phyloP scores from a whole-genome alignment of 2,797 vertebrate genomes.

The Oreochromis mossambicus region DNA sequence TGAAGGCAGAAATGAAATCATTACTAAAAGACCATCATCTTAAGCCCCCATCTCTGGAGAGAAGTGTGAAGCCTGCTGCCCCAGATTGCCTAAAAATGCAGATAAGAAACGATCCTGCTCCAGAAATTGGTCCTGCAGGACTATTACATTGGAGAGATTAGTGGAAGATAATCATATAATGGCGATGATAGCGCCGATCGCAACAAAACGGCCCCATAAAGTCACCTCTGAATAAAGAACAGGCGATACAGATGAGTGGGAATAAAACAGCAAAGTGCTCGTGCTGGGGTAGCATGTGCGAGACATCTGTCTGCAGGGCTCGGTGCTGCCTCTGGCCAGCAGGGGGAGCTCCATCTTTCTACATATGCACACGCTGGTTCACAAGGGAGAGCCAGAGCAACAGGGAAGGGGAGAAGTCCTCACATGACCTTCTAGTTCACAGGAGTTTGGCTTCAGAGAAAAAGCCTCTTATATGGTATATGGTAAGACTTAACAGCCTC shows the following conservation, averaged over 20 bases:
- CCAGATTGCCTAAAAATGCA: constrained; percentile 67
- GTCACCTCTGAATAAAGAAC: constrained; percentile 57
- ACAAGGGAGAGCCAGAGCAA: constrained; percentile 26
- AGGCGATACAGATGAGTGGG: constrained; percentile 34
- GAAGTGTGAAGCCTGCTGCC: constrained; percentile 45
- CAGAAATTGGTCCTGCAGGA: constrained; percentile 67
- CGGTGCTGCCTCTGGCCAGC: constrained; percentile 47
- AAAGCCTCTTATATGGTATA: constrained; percentile 59
- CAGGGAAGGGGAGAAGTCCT: constrained; percentile 66
- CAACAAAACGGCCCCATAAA: constrained; percentile 56
- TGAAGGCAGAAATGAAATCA: constrained; percentile 62
- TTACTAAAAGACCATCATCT: constrained; percentile 64
- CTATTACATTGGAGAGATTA: constrained; percentile 58
- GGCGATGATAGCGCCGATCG: constrained; percentile 46
- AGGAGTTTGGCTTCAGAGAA: constrained; percentile 49
- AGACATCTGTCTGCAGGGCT: background rate
- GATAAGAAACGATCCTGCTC: constrained; percentile 60
- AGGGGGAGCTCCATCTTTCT: constrained; percentile 69
- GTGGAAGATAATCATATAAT: constrained; percentile 64
- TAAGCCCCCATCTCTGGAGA: constrained; percentile 61
- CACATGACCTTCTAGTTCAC: constrained; percentile 72
- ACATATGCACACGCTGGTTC: constrained; percentile 1
- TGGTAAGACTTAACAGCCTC: constrained; percentile 27
- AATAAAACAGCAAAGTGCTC: constrained; percentile 14
- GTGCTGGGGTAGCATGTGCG: constrained; percentile 9